Conservation (phyloP, 2,113 vertebrate species). For the Pterocles orientalis region DNA sequence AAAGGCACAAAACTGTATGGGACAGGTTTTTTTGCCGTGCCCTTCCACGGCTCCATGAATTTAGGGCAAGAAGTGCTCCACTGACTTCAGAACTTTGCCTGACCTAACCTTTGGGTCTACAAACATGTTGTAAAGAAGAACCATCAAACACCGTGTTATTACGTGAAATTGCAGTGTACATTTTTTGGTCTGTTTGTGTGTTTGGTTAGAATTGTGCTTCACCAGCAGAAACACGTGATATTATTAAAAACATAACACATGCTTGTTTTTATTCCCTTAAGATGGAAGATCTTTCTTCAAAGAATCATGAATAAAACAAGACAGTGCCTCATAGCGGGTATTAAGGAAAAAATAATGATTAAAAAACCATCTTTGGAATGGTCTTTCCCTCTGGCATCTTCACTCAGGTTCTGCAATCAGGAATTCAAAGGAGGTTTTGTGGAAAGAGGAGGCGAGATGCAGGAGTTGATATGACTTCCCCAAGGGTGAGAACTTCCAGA, state of each 20-base stretch:
- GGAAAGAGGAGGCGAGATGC: background rate
- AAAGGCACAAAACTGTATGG: background rate
- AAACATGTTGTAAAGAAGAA: fast-evolving
- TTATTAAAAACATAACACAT: background rate
- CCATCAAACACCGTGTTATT: fast-evolving
- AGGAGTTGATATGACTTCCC: background rate
- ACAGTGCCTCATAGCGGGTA: background rate
- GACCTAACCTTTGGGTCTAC: background rate
- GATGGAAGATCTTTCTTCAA: background rate
- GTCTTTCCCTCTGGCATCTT: conserved; percentile 16
- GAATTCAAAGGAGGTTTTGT: background rate
- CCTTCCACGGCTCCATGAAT: background rate
- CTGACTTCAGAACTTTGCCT: background rate
- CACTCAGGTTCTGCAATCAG: background rate
- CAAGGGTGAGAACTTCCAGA: conserved; percentile 10
- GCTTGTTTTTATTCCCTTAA: background rate
- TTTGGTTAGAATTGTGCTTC: background rate
- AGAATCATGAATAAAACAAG: conserved; percentile 8
- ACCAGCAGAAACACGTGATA: background rate
- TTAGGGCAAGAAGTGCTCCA: background rate
- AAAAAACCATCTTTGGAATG: background rate
- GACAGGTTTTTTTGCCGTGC: background rate
- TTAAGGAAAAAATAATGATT: background rate
- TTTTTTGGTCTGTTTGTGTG: background rate
- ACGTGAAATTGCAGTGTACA: background rate